A percentile compares a stretch with the other conserved stretches of the same genome.
These are phyloP conservation scores for Pseudopleuronectes americanus DNA, from an alignment of 2,797 vertebrate species.

Conservation along the genomic window DNA sequence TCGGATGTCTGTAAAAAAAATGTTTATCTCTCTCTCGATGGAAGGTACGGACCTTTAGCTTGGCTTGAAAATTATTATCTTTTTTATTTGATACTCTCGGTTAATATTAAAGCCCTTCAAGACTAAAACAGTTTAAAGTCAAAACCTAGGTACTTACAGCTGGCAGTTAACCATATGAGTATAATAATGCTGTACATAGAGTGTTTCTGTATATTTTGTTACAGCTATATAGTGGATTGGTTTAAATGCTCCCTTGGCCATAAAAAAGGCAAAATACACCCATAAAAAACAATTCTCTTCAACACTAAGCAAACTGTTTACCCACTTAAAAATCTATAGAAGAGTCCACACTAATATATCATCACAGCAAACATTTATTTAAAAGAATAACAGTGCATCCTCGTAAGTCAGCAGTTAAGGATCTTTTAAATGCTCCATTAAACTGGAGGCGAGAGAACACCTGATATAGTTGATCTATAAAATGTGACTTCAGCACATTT, in stretches of 20 bases:
- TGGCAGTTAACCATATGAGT: no score
- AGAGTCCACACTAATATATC: conserved; percentile 1
- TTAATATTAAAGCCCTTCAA: no score
- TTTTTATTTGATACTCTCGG: no score
- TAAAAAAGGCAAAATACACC: not conserved
- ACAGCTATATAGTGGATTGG: not conserved
- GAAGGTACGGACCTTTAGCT: no score
- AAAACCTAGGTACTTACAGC: no score
- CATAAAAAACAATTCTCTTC: not conserved
- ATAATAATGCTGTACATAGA: not conserved
- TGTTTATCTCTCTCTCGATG: no score
- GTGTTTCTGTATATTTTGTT: not conserved
- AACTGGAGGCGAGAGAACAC: conserved; percentile 3
- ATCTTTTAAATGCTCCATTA: conserved; percentile 22
- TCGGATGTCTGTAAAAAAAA: no score
- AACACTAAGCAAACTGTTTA: not conserved
- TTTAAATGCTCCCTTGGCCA: not conserved
- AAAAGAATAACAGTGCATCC: not conserved
- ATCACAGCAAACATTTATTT: conserved; percentile 1
- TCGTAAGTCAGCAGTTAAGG: conserved; percentile 16
- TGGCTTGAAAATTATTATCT: no score
- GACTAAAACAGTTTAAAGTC: no score
- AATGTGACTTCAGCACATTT: conserved; percentile 27
- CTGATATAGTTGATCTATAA: not conserved
- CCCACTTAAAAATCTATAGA: not conserved